Evolutionary conservation across 2,797 vertebrate genomes (phyloP).

Genomic region (Alcedo quadribrachys): DNA sequence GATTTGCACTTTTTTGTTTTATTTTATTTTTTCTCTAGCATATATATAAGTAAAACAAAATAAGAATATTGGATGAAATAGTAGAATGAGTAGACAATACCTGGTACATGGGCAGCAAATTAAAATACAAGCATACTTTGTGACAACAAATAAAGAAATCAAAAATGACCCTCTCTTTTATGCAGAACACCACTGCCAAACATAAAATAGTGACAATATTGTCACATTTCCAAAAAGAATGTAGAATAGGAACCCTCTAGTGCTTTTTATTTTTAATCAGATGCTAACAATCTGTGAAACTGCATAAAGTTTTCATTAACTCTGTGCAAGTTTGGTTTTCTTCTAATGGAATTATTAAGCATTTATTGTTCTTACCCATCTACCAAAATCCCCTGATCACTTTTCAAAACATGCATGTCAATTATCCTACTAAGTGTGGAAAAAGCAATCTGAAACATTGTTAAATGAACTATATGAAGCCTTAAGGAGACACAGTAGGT

Average conservation of each 20-base stretch:
- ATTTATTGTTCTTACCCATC: background rate
- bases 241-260: background rate
- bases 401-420: conserved; percentile 10
- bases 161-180: background rate
- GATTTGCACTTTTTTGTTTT: background rate
- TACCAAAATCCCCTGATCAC: background rate
- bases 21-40: too few relatives aligned
- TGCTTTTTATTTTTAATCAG: background rate
- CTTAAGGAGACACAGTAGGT: conserved; percentile 50
- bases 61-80: background rate
- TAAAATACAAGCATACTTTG: background rate
- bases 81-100: background rate
- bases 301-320: background rate
- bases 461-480: background rate
- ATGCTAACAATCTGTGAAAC: background rate
- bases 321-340: background rate
- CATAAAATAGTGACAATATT: background rate
- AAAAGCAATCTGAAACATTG: conserved; percentile 24
- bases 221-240: background rate
- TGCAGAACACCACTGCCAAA: background rate
- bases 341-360: background rate
- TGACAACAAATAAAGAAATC: background rate
- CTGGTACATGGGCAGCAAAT: background rate
- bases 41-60: background rate
- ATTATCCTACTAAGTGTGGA: background rate